A percentile compares a stretch with the other conserved stretches of the same genome.
These are phyloP conservation scores for Chloropsis hardwickii DNA, from an alignment of 2,113 vertebrate species.

Conservation along the genomic window DNA sequence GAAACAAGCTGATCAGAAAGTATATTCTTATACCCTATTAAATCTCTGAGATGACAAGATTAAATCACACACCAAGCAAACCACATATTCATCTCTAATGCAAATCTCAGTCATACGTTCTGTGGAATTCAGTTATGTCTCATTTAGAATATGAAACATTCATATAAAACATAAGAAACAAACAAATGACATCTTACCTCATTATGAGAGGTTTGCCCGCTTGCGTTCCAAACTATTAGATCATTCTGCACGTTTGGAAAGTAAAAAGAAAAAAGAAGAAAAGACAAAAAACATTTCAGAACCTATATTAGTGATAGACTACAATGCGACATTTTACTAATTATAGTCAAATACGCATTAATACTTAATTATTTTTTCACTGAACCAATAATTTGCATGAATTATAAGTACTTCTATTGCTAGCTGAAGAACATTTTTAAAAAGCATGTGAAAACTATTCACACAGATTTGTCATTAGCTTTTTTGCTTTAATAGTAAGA, in stretches of 20 bases:
- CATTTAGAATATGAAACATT: not conserved
- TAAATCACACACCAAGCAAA: not conserved
- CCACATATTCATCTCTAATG: not conserved
- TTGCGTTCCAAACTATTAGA: conserved; percentile 58
- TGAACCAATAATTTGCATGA: not conserved
- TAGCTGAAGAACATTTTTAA: not conserved
- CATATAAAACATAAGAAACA: not conserved
- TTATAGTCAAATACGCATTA: not conserved
- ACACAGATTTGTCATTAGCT: not conserved
- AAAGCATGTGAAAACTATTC: not conserved
- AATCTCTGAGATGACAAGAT: not conserved
- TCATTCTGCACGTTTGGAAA: conserved; percentile 55
- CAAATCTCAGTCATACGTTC: not conserved
- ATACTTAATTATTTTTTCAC: not conserved
- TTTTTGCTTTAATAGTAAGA: not conserved
- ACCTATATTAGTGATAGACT: not conserved
- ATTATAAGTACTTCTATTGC: not conserved
- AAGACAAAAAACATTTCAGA: not conserved
- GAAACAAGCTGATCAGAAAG: not conserved
- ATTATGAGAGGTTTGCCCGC: conserved; percentile 59
- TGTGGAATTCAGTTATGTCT: not conserved
- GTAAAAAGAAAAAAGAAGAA: accelerated
- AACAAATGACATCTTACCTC: conserved; percentile 61
- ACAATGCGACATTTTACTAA: not conserved
- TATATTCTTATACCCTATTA: not conserved